phyloP scores from a whole-genome alignment of 2,888 invertebrate species.

The Plagiodera versicolora region DNA sequence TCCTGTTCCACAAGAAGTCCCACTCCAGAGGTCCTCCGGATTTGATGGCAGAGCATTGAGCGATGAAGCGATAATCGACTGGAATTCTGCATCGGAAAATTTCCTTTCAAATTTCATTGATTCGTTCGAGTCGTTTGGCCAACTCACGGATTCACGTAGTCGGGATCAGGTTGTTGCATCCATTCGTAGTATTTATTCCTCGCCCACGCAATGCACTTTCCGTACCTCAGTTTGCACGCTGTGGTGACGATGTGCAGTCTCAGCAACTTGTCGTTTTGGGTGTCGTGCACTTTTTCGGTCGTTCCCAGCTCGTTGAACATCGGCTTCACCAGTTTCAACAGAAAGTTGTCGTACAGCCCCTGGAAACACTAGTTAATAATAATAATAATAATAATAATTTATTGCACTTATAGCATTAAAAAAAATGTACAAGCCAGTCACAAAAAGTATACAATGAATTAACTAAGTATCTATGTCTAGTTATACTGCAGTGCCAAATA shows the following conservation, averaged over 20 bases:
- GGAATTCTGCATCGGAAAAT: constrained; percentile 59
- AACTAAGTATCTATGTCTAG: no score
- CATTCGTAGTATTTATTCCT: constrained; percentile 52
- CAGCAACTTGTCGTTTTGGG: constrained; percentile 62
- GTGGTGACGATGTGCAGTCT: constrained; percentile 61
- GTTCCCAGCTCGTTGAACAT: constrained; percentile 59
- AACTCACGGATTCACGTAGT: constrained; percentile 49
- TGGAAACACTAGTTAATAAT: neutral
- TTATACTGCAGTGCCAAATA: no score
- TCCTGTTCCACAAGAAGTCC: constrained; percentile 69
- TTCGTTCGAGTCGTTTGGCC: neutral
- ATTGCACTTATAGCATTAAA: no score
- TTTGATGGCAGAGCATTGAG: constrained; percentile 65
- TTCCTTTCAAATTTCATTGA: neutral
- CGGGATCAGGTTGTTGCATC: constrained; percentile 46
- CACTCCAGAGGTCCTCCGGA: constrained; percentile 69
- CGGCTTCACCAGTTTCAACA: constrained; percentile 42
- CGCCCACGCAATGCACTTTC: constrained; percentile 61
- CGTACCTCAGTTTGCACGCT: constrained; percentile 62
- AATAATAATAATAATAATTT: no score
- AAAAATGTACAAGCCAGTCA: no score
- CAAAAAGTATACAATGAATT: no score
- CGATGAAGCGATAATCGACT: constrained; percentile 64
- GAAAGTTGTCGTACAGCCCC: constrained; percentile 52
- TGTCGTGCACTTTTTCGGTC: constrained; percentile 56